Conservation (phyloP, 2,888 invertebrate genomes). For the Elaeidobius kamerunicus region DNA sequence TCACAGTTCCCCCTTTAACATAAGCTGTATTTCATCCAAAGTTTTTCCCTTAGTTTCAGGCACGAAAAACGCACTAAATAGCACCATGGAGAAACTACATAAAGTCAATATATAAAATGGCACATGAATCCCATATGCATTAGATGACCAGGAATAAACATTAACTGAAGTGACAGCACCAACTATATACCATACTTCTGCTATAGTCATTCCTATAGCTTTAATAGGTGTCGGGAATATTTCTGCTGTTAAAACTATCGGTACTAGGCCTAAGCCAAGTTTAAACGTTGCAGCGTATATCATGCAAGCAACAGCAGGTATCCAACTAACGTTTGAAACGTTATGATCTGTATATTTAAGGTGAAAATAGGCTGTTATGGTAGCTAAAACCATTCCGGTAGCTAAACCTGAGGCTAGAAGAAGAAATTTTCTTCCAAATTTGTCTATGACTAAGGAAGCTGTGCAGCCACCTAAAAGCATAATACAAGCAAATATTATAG, state of each 20-base stretch:
- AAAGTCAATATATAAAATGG: slow-evolving; percentile 45
- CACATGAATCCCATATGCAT: slow-evolving; percentile 41
- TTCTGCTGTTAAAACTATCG: slow-evolving; percentile 48
- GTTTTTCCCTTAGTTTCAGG: slow-evolving; percentile 43
- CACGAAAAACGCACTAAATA: slow-evolving; percentile 34
- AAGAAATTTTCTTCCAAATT: slow-evolving; percentile 45
- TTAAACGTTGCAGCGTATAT: slow-evolving; percentile 46
- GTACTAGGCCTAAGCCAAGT: slow-evolving; percentile 46
- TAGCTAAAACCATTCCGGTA: slow-evolving; percentile 42
- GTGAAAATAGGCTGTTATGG: slow-evolving; percentile 45
- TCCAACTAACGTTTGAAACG: slow-evolving; percentile 42
- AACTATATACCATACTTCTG: slow-evolving; percentile 45
- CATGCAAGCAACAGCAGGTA: slow-evolving; percentile 46
- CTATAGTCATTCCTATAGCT: slow-evolving; percentile 47
- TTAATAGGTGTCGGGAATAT: slow-evolving; percentile 48
- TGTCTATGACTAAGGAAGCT: slow-evolving; percentile 44
- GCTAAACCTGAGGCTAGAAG: slow-evolving; percentile 42
- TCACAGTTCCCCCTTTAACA: background rate
- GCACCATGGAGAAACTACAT: slow-evolving; percentile 12
- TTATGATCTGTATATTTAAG: slow-evolving; percentile 41
- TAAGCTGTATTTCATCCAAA: slow-evolving; percentile 33
- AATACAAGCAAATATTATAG: slow-evolving; percentile 45
- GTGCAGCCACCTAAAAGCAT: slow-evolving; percentile 43
- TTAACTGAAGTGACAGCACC: slow-evolving; percentile 42
- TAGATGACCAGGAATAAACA: slow-evolving; percentile 40